Conservation (phyloP, 2,888 invertebrate species). For the Deilephila porcellus region DNA sequence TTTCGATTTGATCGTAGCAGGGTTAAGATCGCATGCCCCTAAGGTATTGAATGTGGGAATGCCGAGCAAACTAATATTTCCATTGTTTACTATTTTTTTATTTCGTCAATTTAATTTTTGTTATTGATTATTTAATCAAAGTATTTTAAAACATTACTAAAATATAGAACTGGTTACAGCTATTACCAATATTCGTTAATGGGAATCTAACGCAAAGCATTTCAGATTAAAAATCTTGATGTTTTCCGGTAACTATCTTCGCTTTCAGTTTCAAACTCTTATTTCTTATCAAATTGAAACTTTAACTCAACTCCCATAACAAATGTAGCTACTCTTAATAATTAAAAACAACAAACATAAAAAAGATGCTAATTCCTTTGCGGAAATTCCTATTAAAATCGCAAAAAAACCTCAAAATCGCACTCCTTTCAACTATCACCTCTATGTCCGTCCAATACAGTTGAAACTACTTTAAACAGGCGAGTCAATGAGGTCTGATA, state of each 20-base stretch:
- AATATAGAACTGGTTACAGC: too few species aligned
- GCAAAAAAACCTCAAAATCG: constrained; percentile 14
- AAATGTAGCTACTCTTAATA: not conserved
- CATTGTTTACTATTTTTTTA: not conserved
- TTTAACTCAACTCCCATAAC: too few species aligned
- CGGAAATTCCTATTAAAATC: constrained; percentile 17
- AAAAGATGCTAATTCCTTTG: constrained; percentile 2
- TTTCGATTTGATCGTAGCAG: constrained; percentile 66
- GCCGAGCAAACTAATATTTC: not conserved
- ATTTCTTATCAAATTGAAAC: too few species aligned
- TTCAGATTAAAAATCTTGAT: too few species aligned
- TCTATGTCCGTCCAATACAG: not conserved
- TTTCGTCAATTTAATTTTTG: not conserved
- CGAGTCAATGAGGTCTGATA: constrained; percentile 5
- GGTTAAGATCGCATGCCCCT: constrained; percentile 38
- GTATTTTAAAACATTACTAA: too few species aligned
- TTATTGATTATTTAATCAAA: not conserved
- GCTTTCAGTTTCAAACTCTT: not conserved
- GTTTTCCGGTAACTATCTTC: too few species aligned
- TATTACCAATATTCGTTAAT: too few species aligned
- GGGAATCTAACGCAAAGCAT: too few species aligned
- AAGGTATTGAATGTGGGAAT: constrained; percentile 12
- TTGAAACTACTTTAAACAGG: constrained; percentile 1
- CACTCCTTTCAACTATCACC: not conserved
- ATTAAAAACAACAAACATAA: not conserved